phyloP scores from a whole-genome alignment of 2,113 vertebrate genomes.

The Sardina pilchardus region DNA sequence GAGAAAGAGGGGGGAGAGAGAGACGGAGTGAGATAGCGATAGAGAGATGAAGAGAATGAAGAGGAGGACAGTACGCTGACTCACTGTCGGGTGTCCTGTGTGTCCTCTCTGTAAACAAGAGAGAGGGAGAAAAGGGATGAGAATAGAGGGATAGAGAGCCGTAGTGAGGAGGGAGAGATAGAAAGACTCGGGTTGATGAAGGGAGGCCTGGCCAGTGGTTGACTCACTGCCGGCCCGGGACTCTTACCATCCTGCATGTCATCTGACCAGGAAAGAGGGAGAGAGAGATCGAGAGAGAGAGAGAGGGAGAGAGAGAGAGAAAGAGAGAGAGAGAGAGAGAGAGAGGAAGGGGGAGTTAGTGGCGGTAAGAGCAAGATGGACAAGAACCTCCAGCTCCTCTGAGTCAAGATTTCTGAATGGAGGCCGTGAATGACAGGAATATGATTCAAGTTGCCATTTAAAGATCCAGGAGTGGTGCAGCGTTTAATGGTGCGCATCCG shows the following conservation, averaged over 20 bases:
- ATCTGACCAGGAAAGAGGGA: neutral
- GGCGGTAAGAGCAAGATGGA: slow-evolving; percentile 39
- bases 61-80: neutral
- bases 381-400: slow-evolving; percentile 35
- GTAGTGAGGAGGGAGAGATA: neutral
- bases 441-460: slow-evolving; percentile 7
- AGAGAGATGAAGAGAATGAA: neutral
- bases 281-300: neutral
- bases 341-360: neutral
- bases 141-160: neutral
- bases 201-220: neutral
- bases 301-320: neutral
- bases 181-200: neutral
- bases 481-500: slow-evolving; percentile 3
- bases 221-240: neutral
- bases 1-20: neutral
- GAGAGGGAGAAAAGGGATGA: neutral
- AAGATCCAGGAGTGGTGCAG: neutral
- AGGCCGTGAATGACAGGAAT: slow-evolving; percentile 23
- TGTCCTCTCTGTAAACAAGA: neutral
- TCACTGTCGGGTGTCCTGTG: neutral
- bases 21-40: neutral
- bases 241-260: neutral
- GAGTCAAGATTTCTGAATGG: slow-evolving; percentile 27
- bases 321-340: neutral